Base-by-base conservation (phyloP, 92 coral and sea anemone species). In the Epizoanthus illoricatus region DNA sequence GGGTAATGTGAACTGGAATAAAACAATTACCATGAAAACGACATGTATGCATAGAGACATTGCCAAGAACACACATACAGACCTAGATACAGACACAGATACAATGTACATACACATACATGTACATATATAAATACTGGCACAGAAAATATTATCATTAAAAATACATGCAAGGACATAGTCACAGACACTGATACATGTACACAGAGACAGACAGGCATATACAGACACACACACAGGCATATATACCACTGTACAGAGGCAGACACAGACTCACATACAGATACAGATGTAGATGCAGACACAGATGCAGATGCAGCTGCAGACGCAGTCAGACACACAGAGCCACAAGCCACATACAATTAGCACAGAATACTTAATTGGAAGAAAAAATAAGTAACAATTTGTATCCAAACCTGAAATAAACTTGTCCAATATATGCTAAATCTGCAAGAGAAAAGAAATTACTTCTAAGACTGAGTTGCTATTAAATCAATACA, bases 361-460 rank as follows among this genome's bases (percentile, higher is more conserved):
- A 52, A 6, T 45, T 6, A 52, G 16, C 16, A 21, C 39, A 10
- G 6, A 39, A 28, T 18, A 65, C 17, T 65, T n/a, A n/a, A n/a
- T n/a, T 11, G 33, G 18, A 65, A 5, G 13, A 9, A 13, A 24
- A n/a, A 39, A 54, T 0, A 56, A 52, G 61, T 47, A 65, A 5
- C 10, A 41, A 47, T 11, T 12, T 16, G 10, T 23, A 55, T 33
- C 33, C 93, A 42, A 65, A 96, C 99, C 98, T 96, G 84, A 96
- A 91, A 85, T 91, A 96, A 4, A 91, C 95, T 73, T 96, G 91
- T 76, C 97, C 98, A 79, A 93, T 91, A 69, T 90, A 89, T 17
- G 92, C 56, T 74, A 93, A 84, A 81, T 96, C 99, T 96, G 85
- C 68, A 65, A 89, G 58, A 36, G 55, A 41, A 45, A 39, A 28